Conservation (phyloP, 2,888 invertebrate genomes). For the Drosophila longiperda region DNA sequence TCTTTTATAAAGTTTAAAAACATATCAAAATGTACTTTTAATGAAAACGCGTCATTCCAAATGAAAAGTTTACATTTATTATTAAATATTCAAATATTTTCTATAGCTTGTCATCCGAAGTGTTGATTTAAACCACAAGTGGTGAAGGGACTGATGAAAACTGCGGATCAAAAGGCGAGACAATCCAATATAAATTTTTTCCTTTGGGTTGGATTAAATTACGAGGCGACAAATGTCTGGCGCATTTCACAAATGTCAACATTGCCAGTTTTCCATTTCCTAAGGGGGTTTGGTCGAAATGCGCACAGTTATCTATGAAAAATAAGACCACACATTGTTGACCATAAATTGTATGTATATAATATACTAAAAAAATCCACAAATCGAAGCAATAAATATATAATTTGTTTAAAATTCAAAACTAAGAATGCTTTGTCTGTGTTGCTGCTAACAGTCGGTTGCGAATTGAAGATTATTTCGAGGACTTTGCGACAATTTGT, state of each 20-base stretch:
- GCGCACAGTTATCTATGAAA: conserved; percentile 57
- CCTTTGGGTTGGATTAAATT: conserved; percentile 44
- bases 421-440: no score
- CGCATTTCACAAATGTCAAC: conserved; percentile 52
- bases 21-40: neutral
- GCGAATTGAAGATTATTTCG: neutral
- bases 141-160: conserved; percentile 24
- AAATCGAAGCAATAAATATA: conserved; percentile 19
- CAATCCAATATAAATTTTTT: conserved; percentile 52
- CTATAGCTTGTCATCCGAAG: conserved; percentile 30
- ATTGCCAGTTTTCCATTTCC: conserved; percentile 22
- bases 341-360: neutral
- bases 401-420: neutral
- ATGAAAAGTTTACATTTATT: conserved; percentile 15
- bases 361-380: neutral
- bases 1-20: neutral
- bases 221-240: conserved; percentile 51
- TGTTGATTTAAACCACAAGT: conserved; percentile 47
- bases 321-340: conserved; percentile 58
- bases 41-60: conserved; percentile 2
- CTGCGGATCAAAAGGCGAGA: conserved; percentile 37
- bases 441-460: neutral
- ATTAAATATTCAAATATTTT: conserved; percentile 18
- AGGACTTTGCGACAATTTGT: neutral
- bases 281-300: conserved; percentile 15